Base-by-base conservation (phyloP, 1,140 invertebrate species). In the Himalopsyche phryganea region DNA sequence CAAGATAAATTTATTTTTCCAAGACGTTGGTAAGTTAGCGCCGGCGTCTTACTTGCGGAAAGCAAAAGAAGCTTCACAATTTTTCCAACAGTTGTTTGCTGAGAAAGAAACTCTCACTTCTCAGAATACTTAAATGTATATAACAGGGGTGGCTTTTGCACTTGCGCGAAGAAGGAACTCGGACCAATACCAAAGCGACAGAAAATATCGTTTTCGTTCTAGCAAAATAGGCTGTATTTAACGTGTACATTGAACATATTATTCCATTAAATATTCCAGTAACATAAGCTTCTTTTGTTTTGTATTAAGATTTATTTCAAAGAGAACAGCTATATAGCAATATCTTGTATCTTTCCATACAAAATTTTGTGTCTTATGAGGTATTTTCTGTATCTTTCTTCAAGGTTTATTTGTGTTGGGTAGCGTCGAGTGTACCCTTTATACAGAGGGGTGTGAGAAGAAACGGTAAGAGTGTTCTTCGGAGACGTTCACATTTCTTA, bases 1-100 rank as follows among this genome's bases (percentile, higher is more conserved):
- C 48, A 50, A 59, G 57, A 60, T 52, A 53, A 45, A 57, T 60
- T 56, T 46, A 57, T 47, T 63, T 63, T 63, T 57, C 36, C 46
- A 48, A 55, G 44, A 51, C 40, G 19, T 44, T 42, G 17, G 28
- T 23, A 14, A 36, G 9, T 20, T 46, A 49, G 44, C 60, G 60
- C 55, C 56, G 33, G 41, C 61, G 50, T 63, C 59, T 61, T 61
- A 40, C 17, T 9, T 1, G 53, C 61, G 61, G 57, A 46, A 57
- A 55, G 57, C 60, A 63, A 57, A 14, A 19, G 50, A 57, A 63
- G 40, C 51, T 48, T 18, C 10, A 10, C 9, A 9, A 63, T 56
- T 63, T 63, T 63, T 63, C 55, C 42, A n/a, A 6, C 3, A 44
- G 50, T 38, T 35, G 45, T 35, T 49, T n/a, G 23, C 51, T 42